Evolutionary conservation across 2,888 invertebrate genomes (phyloP).

Genomic region (Drosophila prolongata): DNA sequence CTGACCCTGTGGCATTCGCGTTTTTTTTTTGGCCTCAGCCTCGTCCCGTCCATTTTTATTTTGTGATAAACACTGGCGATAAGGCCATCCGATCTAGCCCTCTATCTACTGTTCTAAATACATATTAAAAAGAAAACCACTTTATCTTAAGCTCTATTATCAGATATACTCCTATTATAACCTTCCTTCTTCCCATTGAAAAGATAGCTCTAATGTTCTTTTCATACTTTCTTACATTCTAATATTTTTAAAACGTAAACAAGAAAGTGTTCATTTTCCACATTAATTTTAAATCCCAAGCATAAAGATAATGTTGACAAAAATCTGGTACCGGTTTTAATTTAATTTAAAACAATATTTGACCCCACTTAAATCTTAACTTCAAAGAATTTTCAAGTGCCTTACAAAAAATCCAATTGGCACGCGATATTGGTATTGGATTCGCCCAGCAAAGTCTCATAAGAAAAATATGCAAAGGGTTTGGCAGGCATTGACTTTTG

Average conservation of each 20-base stretch:
- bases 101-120: constrained; percentile 1
- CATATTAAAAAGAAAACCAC: neutral
- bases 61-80: constrained; percentile 19
- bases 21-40: constrained; percentile 27
- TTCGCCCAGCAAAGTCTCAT: constrained; percentile 10
- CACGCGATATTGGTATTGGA: neutral
- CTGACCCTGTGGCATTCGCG: constrained; percentile 64
- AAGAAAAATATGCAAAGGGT: constrained; percentile 37
- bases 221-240: no score
- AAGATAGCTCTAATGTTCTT: no score
- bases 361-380: no score
- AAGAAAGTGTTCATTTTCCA: no score
- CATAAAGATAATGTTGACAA: no score
- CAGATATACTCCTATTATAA: no score
- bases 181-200: no score
- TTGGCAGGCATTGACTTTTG: constrained; percentile 27
- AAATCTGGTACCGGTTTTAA: no score
- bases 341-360: neutral
- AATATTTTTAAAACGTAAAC: no score
- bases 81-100: constrained; percentile 19
- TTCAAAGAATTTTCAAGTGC: neutral
- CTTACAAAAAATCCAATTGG: neutral
- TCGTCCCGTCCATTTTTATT: constrained; percentile 27
- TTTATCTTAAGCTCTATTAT: neutral
- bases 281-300: no score